Evolutionary conservation across 2,888 invertebrate species (phyloP), one percentile per base, ranked within the genome.

Genomic region (Caenorhabditis japonica): DNA sequence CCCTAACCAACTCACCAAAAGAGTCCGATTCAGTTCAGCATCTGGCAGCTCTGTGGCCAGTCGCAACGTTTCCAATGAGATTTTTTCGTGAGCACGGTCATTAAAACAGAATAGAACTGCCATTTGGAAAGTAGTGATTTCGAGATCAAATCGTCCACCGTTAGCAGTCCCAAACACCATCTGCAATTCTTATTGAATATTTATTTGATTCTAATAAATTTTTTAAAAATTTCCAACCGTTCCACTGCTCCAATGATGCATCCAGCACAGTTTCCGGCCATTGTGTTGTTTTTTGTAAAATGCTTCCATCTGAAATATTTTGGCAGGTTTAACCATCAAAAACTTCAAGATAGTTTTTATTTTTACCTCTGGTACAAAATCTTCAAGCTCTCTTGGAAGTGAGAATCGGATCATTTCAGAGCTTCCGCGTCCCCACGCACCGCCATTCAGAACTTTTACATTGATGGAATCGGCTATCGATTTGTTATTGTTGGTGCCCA

Each of bases 71-170:
- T 99, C 99, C 87, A 96, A 95, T n/a, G 94, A 93, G 75, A 99
- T 93, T 89, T 92, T 93, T 83, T 92, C 90, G 17, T 75, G 78
- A 1, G 94, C 94, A 78, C 97, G 91, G 88, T 97, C 95, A 90
- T 99, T 99, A 97, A 97, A 99, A 15, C 96, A 95, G 90, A 97
- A 97, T 43, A 99, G 90, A 15, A 99, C 97, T 38, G 97, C 96
- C 97, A 99, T 97, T 92, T 99, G 99, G 90, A 97, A 97, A 25
- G 99, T 97, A 13, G 97, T 99, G 5, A 99, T 97, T 88, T 99
- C 99, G 84, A 99, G 91, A 89, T 99, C 99, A 90, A 94, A 99
- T 83, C 94, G 92, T 23, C 77, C 75, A 0, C 96, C 97, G 59
- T 94, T 92, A 81, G 92, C 92, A 88, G 95, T 97, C 0, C 92